Evolutionary conservation across 2,113 vertebrate genomes (phyloP).

Genomic region (Eptatretus burgeri): DNA sequence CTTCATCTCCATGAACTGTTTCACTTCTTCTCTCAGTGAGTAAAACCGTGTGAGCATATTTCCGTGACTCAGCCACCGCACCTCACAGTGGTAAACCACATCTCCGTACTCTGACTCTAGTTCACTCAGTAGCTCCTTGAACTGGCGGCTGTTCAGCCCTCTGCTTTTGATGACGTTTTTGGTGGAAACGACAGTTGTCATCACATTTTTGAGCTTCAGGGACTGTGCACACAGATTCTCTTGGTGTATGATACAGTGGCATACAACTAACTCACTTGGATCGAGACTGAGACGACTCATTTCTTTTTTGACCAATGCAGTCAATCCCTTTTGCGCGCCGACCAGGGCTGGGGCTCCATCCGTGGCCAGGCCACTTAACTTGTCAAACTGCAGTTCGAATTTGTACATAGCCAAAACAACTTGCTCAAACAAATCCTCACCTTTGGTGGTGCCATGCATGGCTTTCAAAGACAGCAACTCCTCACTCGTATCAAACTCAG

Average conservation of each 20-base stretch:
- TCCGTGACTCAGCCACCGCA: constrained; percentile 8
- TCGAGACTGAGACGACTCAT: constrained; percentile 7
- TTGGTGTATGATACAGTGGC: constrained; percentile 9
- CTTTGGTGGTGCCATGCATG: constrained; percentile 9
- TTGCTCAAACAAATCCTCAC: constrained; percentile 10
- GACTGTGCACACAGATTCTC: constrained; percentile 11
- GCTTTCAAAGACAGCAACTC: constrained; percentile 11
- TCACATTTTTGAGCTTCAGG: constrained; percentile 8
- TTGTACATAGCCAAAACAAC: constrained; percentile 10
- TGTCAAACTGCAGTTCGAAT: no score
- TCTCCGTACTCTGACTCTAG: constrained; percentile 12
- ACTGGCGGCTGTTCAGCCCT: constrained; percentile 10
- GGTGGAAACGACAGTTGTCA: constrained; percentile 6
- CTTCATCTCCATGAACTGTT: constrained; percentile 12
- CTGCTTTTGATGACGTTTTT: constrained; percentile 12
- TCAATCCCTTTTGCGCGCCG: constrained; percentile 7
- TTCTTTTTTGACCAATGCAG: constrained; percentile 10
- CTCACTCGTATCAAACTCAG: constrained; percentile 9
- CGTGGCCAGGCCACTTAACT: constrained; percentile 9
- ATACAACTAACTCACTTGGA: no score
- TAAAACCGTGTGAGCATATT: constrained; percentile 12
- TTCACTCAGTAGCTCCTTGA: constrained; percentile 11
- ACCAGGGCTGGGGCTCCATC: constrained; percentile 10
- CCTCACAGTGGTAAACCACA: constrained; percentile 12
- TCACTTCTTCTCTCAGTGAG: constrained; percentile 10